Base-by-base conservation (phyloP, 1,140 invertebrate species). In the Zaprionus vittiger region DNA sequence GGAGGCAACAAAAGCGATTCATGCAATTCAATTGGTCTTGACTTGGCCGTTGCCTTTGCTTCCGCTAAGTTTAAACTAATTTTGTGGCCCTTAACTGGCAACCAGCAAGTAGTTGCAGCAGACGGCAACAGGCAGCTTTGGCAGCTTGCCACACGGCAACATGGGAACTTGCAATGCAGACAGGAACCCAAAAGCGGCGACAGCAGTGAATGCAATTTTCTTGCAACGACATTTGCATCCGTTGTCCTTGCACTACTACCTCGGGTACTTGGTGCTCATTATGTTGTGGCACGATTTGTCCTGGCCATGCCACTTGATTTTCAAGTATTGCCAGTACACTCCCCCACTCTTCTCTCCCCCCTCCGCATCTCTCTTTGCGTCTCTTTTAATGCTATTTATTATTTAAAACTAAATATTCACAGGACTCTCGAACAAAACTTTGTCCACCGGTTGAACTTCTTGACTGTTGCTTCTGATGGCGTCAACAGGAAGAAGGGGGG, bases 1-100 rank as follows among this genome's bases (percentile, higher is more conserved):
- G 79, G 34, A 64, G 44, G 54, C 67, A 89, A 75, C 60, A 85
- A 79, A 77, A 69, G 61, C 12, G 47, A 41, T 54, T 38, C n/a
- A 64, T 65, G 69, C 54, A 28, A 63, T 55, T 22, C 49, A 37
- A 37, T 64, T 80, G 63, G 52, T 41, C 14, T 4, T 11, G 38
- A 54, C 34, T 60, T 34, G 22, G 41, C 41, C 22, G 31, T 34
- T 63, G 59, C 54, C 56, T 72, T 89, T 34, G 64, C 79, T 82
- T 90, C 85, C 85, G 85, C 77, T 72, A 82, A 79, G 73, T 91
- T 85, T 85, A 90, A 90, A 90, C 85, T 90, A 90, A 90, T 90
- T 90, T 91, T 82, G 82, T 83, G 83, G 83, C 85, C 73, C 73
- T 80, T 87, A 83, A 87, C 80, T 75, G 84, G 83, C 72, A 79